Base-by-base conservation (phyloP, 2,888 invertebrate genomes). In the Phlogophora meticulosa region DNA sequence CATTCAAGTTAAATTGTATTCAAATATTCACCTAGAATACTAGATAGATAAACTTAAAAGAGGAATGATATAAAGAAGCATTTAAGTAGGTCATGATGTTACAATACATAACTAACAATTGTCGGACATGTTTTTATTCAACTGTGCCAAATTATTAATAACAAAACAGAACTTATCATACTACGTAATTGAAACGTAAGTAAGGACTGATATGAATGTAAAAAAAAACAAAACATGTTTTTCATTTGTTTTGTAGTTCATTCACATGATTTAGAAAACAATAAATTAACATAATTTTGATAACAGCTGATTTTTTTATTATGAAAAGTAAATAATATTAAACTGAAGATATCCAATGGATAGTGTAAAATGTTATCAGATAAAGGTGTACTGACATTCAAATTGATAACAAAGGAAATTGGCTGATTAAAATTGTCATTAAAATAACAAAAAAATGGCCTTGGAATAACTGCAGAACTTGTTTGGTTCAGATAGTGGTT, bases 51-150 rank as follows among this genome's bases (percentile, higher is more conserved):
- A 42, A 28, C 10, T 34, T 58, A n/a, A 34, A 34, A 17, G 24
- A 11, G 34, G 11, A n/a, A 17, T 22, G 32, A 46, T 24, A 2
- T 38, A 40, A 49, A 45, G 11, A 20, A 53, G 17, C n/a, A n/a
- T n/a, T n/a, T 52, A 38, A 42, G 46, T 57, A 40, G 56, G 45
- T 53, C 67, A 75, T 5, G 34, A 65, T 40, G 46, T 49, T 32
- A 49, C 24, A 45, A 24, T n/a, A 46, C 11, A 32, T 15, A 42
- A 45, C 11, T 38, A 24, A n/a, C 3, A 48, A 22, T n/a, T 42
- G 9, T 38, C 17, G n/a, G 10, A 22, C 10, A 7, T 45, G 17
- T 24, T 42, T 36, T 32, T 20, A 66, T 40, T 49, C 10, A 22
- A 20, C 15, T 15, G 13, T 28, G 15, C 34, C 1, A 42, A 17